A percentile compares a stretch with the other conserved stretches of the same genome.
Evolutionary conservation across 1,140 invertebrate species (phyloP).

Genomic region (Andrena cerasifolii): DNA sequence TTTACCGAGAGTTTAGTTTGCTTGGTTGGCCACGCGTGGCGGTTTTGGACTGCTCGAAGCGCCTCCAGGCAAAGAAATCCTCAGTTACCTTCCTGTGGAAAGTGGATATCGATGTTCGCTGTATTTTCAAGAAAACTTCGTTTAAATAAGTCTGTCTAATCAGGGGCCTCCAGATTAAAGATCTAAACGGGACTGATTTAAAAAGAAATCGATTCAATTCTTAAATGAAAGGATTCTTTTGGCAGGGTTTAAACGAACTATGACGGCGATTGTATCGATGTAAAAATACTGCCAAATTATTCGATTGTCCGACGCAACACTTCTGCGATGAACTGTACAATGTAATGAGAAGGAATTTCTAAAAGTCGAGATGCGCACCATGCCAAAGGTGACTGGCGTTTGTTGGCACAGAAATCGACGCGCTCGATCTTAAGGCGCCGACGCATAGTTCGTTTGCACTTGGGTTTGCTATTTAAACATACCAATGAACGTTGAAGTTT

Average conservation of each 20-base stretch:
- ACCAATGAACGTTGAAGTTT: neutral
- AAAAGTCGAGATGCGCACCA: neutral
- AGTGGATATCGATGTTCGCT: neutral
- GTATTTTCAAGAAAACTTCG: too few relatives aligned
- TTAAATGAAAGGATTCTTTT: too few relatives aligned
- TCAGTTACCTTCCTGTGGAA: conserved; percentile 15
- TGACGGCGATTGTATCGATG: neutral
- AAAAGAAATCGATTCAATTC: too few relatives aligned
- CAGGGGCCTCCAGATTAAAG: neutral
- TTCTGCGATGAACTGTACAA: neutral
- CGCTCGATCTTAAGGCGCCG: conserved; percentile 1
- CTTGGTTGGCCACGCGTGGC: neutral
- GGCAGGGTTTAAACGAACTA: too few relatives aligned
- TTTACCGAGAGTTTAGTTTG: neutral
- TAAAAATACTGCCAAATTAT: neutral
- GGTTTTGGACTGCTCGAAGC: neutral
- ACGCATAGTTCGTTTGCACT: conserved; percentile 8
- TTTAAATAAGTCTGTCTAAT: neutral
- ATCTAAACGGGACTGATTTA: too few relatives aligned
- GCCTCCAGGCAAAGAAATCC: neutral
- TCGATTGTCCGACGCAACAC: neutral
- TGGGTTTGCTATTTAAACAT: neutral
- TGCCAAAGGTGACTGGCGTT: conserved; percentile 22
- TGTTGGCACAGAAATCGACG: conserved; percentile 37
- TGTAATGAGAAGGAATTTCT: neutral